Evolutionary conservation across 2,113 vertebrate species (phyloP), one percentile per base, ranked within the genome.

Genomic region (Gracilinanus agilis): DNA sequence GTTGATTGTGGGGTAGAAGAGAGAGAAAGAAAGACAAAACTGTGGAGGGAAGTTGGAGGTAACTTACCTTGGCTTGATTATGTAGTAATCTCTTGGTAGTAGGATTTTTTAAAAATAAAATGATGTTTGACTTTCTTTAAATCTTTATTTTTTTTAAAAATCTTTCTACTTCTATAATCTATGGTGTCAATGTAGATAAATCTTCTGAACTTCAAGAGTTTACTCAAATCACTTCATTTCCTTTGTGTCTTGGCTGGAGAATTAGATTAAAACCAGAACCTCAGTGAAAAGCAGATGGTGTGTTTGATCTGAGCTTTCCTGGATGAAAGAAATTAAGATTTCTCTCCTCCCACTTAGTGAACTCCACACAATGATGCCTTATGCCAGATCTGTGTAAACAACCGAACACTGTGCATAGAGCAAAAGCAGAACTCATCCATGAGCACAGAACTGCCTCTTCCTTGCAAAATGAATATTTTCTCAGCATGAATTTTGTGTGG

Each of bases 141-240:
- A n/a, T n/a, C n/a, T n/a, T 83, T 83, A 8, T 75, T 75, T 97
- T 97, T 53, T 24, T 88, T 93, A 12, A 0, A 9, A 13, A 25
- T 56, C 55, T 89, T 19, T 94, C 67, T 90, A 24, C 0, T 94
- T 95, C 90, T 93, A 92, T 83, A 90, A 49, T 93, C 23, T 75
- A 40, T 5, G 0, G 3, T 96, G 49, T 1, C 95, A 88, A 90
- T 96, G 96, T 83, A 95, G 95, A 0, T 75, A 93, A 40, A 91
- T 3, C 44, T 88, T 94, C 61, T 92, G 53, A 88, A 0, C 0
- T 92, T 8, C 10, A 75, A 54, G 92, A 94, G 55, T 23, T 93
- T 95, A 90, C 7, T 40, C 49, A 54, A 90, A 23, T 55, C 94
- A 54, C 61, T 97, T 93, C 54, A 92, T 96, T 96, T 96, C 54